Percentiles rank a stretch among this genome's conserved stretches.
phyloP scores from a whole-genome alignment of 2,797 vertebrate species.

The Microctenopoma steveboyesi region DNA sequence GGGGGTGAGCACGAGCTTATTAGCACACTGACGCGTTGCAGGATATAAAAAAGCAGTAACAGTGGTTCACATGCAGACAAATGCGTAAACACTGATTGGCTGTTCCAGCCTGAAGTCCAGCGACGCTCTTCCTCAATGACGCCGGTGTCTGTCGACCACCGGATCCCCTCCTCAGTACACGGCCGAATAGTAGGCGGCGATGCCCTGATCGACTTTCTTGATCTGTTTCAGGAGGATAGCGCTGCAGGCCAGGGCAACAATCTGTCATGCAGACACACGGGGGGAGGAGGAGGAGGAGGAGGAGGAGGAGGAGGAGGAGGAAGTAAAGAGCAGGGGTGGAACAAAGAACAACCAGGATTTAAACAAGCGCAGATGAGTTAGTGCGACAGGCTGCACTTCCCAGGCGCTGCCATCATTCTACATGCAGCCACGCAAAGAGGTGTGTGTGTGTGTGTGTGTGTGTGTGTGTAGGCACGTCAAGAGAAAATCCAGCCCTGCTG shows the following conservation, averaged over 20 bases:
- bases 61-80: constrained; percentile 13
- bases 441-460: too few relatives aligned
- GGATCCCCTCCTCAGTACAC: constrained; percentile 53
- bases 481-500: constrained; percentile 34
- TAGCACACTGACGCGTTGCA: background rate
- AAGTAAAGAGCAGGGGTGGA: constrained; percentile 34
- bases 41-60: background rate
- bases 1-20: too few relatives aligned
- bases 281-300: constrained; percentile 27
- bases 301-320: constrained; percentile 13
- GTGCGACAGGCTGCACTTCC: background rate
- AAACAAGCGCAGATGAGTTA: constrained; percentile 10
- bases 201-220: constrained; percentile 31
- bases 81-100: constrained; percentile 21
- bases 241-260: constrained; percentile 61
- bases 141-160: background rate
- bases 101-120: constrained; percentile 21
- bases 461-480: background rate
- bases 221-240: constrained; percentile 52
- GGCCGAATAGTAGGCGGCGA: background rate
- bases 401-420: background rate
- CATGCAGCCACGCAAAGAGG: background rate
- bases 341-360: background rate
- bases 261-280: constrained; percentile 55
- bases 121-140: background rate